phyloP scores from a whole-genome alignment of 2,797 vertebrate species.

The Notoglanidium macrostoma region DNA sequence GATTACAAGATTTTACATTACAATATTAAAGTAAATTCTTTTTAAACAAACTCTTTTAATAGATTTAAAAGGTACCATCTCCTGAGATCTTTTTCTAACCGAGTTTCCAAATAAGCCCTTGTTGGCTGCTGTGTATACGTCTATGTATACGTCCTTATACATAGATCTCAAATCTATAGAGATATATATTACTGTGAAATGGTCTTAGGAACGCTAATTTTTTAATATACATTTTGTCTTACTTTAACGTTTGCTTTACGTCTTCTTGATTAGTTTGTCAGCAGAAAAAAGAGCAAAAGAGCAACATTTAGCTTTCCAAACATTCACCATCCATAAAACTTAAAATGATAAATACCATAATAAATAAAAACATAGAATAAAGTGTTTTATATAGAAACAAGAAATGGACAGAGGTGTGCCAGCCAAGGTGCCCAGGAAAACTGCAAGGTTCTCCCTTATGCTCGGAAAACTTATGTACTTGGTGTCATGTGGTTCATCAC shows the following conservation, averaged over 20 bases:
- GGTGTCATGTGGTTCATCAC: constrained; percentile 68
- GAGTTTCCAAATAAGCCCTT: neutral
- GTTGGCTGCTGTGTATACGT: neutral
- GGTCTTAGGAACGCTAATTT: neutral
- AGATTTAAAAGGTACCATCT: neutral
- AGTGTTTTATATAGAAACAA: neutral
- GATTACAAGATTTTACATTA: too few species aligned
- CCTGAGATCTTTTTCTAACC: neutral
- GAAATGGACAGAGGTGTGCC: neutral
- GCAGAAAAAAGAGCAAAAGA: neutral
- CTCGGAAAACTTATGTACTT: neutral
- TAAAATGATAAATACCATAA: too few species aligned
- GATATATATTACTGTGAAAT: neutral
- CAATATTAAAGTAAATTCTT: too few species aligned
- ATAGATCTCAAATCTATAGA: neutral
- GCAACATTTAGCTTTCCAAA: neutral
- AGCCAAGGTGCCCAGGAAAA: neutral
- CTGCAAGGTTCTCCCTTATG: neutral
- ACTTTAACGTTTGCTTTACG: neutral
- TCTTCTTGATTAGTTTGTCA: neutral
- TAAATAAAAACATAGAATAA: neutral
- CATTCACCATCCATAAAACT: neutral
- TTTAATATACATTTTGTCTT: neutral
- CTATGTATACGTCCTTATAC: neutral
- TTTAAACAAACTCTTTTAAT: neutral